Evolutionary conservation across 2,888 invertebrate genomes (phyloP).

Genomic region (Villa cingulata): DNA sequence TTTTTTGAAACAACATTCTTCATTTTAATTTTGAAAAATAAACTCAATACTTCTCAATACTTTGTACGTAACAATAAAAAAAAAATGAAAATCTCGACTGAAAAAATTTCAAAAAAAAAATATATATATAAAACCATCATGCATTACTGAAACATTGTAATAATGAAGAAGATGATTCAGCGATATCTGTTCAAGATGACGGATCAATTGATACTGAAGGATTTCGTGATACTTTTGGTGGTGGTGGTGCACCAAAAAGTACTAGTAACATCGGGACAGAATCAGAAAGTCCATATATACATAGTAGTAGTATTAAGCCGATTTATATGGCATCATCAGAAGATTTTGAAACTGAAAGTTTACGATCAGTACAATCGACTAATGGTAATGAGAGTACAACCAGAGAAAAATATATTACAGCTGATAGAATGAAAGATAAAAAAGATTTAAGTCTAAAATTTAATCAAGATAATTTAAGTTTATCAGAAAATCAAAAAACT

Average conservation of each 20-base stretch:
- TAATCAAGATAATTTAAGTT: not conserved
- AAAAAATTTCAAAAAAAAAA: too few species aligned
- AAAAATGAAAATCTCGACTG: too few species aligned
- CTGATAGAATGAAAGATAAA: not conserved
- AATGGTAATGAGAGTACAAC: not conserved
- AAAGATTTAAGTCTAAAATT: constrained; percentile 12
- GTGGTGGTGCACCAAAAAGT: not conserved
- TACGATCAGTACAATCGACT: not conserved
- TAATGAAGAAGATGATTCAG: constrained; percentile 14
- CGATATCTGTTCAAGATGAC: constrained; percentile 12
- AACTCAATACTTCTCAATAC: too few species aligned
- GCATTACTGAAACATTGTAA: too few species aligned
- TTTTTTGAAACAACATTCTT: not conserved
- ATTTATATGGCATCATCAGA: constrained; percentile 13
- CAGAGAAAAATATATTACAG: not conserved
- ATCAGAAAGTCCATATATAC: constrained; percentile 1
- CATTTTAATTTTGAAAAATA: not conserved
- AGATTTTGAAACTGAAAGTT: constrained; percentile 15
- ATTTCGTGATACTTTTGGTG: constrained; percentile 8
- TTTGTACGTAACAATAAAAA: too few species aligned
- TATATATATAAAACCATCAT: too few species aligned
- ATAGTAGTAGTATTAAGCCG: not conserved
- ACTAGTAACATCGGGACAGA: not conserved
- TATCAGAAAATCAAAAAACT: constrained; percentile 6
- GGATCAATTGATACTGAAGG: constrained; percentile 13